phyloP scores from a whole-genome alignment of 1,140 invertebrate species.

The Kradibia gibbosae region DNA sequence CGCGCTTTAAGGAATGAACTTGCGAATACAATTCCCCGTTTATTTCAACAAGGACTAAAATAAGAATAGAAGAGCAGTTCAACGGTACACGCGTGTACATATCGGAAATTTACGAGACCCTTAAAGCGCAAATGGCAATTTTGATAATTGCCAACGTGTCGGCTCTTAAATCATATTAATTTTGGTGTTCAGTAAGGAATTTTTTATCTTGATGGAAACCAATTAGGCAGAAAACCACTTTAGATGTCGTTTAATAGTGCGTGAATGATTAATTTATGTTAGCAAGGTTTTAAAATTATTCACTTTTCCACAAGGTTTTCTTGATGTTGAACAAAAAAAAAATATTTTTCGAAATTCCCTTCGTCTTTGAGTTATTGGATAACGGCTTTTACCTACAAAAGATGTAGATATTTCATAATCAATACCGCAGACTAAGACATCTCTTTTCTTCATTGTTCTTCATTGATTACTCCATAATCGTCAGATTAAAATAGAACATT shows the following conservation, averaged over 20 bases:
- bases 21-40: no score
- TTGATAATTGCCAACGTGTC: not conserved
- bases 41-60: no score
- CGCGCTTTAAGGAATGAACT: no score
- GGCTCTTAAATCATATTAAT: not conserved
- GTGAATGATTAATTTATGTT: conserved; percentile 5
- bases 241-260: not conserved
- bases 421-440: no score
- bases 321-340: not conserved
- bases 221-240: conserved; percentile 9
- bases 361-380: no score
- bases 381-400: no score
- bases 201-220: conserved; percentile 1
- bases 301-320: not conserved
- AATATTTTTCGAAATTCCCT: no score
- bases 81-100: no score
- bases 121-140: not conserved
- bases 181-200: not conserved
- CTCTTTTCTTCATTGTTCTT: no score
- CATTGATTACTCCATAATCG: not conserved
- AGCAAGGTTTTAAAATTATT: not conserved
- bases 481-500: not conserved
- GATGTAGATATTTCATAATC: no score
- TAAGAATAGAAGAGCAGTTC: no score
- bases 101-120: no score